Conservation (phyloP, 1,140 invertebrate species). For the Adoxophyes honmai region DNA sequence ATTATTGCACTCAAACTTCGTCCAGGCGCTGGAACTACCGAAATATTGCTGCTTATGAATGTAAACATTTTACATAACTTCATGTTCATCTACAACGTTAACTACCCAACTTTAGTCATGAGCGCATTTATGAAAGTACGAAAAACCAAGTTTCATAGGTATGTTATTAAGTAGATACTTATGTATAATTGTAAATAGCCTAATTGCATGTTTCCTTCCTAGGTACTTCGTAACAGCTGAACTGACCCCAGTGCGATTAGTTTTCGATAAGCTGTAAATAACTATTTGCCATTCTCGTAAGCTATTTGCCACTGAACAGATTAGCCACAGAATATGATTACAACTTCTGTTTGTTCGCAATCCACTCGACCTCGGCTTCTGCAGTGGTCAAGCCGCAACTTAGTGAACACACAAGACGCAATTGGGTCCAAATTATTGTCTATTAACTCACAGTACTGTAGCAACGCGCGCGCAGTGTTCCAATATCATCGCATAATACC, state of each 20-base stretch:
- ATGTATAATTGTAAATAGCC: too few species aligned
- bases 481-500: slow-evolving; percentile 39
- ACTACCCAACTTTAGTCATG: too few species aligned
- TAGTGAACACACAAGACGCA: slow-evolving; percentile 24
- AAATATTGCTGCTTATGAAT: slow-evolving; percentile 26
- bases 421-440: slow-evolving; percentile 24
- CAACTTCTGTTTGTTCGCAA: slow-evolving; percentile 7
- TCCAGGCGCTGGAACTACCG: slow-evolving; percentile 25
- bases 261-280: too few species aligned
- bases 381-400: background rate
- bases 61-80: slow-evolving; percentile 10
- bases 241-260: too few species aligned
- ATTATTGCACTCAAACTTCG: slow-evolving; percentile 56
- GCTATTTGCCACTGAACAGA: background rate
- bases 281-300: too few species aligned
- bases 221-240: too few species aligned
- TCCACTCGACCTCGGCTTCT: background rate
- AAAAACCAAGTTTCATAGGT: too few species aligned
- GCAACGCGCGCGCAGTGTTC: slow-evolving; percentile 24
- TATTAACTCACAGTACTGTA: slow-evolving; percentile 23
- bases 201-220: too few species aligned
- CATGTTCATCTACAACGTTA: background rate
- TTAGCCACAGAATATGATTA: slow-evolving; percentile 3
- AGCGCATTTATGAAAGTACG: too few species aligned
- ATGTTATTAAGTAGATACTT: too few species aligned